These are phyloP conservation scores for Sycobia sp. DNA, from an alignment of 1,140 invertebrate genomes.

Conservation along the genomic window DNA sequence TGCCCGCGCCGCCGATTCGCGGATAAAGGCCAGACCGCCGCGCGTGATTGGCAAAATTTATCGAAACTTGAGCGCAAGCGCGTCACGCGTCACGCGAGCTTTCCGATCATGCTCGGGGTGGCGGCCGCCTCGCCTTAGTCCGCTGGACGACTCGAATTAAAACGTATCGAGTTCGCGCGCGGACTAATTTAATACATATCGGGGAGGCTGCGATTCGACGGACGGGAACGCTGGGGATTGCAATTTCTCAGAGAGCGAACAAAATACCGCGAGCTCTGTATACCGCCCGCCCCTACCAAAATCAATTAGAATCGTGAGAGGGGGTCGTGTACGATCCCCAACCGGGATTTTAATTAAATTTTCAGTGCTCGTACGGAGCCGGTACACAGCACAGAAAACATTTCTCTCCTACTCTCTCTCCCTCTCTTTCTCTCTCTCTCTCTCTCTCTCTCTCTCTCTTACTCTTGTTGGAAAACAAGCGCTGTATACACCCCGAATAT, in stretches of 20 bases:
- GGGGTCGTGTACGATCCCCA: neutral
- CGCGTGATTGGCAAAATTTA: conserved; percentile 1
- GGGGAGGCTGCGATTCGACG: too few species aligned
- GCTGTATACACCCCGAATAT: neutral
- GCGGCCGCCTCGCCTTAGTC: too few species aligned
- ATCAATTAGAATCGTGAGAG: conserved; percentile 8
- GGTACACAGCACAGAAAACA: neutral
- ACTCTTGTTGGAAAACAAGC: neutral
- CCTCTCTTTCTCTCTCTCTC: too few species aligned
- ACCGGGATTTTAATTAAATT: conserved; percentile 23
- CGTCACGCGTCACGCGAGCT: too few species aligned
- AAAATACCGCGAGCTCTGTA: neutral
- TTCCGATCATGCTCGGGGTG: too few species aligned
- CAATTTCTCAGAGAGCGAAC: neutral
- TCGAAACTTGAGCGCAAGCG: too few species aligned
- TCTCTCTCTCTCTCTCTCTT: too few species aligned
- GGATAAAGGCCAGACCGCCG: neutral
- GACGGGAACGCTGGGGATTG: too few species aligned
- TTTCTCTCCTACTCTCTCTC: too few species aligned
- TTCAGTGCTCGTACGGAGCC: neutral
- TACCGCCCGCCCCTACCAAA: conserved; percentile 11
- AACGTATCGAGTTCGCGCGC: too few species aligned
- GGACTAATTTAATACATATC: too few species aligned
- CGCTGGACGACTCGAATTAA: too few species aligned
- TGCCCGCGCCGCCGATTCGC: neutral